Evolutionary conservation across 2,888 invertebrate genomes (phyloP).

Genomic region (Parascotia fuliginaria): DNA sequence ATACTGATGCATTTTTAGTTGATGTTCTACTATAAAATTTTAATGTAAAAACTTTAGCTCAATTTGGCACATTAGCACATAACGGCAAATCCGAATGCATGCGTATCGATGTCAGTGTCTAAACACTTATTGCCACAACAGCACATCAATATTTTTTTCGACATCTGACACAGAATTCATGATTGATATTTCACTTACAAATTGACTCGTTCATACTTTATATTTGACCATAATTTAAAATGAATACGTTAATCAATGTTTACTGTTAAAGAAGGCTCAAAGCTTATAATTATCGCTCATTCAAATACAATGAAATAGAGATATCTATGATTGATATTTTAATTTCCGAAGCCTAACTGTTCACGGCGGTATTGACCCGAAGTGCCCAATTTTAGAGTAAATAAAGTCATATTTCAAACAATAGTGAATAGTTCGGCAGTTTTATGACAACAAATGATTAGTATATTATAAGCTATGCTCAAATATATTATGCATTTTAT

Average conservation of each 20-base stretch:
- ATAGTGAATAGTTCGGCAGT: slow-evolving; percentile 15
- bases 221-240: slow-evolving; percentile 25
- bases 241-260: slow-evolving; percentile 40
- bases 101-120: slow-evolving; percentile 38
- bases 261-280: slow-evolving; percentile 41
- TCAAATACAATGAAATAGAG: slow-evolving; percentile 46
- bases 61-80: slow-evolving; percentile 40
- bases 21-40: slow-evolving; percentile 5
- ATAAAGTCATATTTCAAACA: slow-evolving; percentile 23
- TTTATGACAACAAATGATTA: slow-evolving; percentile 20
- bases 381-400: slow-evolving; percentile 16
- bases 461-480: slow-evolving; percentile 20
- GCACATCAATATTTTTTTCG: slow-evolving; percentile 22
- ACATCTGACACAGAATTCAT: slow-evolving; percentile 30
- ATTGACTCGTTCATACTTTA: slow-evolving; percentile 19
- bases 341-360: slow-evolving; percentile 53
- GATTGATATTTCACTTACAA: slow-evolving; percentile 42
- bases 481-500: slow-evolving; percentile 41
- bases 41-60: slow-evolving; percentile 6
- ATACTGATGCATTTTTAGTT: slow-evolving; percentile 25
- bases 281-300: slow-evolving; percentile 44
- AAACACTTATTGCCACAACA: slow-evolving; percentile 22
- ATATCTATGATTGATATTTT: slow-evolving; percentile 53
- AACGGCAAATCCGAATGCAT: slow-evolving; percentile 41
- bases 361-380: slow-evolving; percentile 38